Percentiles rank a stretch among this genome's conserved stretches.
Conservation (phyloP, 1,140 invertebrate genomes). For the Riptortus pedestris region DNA sequence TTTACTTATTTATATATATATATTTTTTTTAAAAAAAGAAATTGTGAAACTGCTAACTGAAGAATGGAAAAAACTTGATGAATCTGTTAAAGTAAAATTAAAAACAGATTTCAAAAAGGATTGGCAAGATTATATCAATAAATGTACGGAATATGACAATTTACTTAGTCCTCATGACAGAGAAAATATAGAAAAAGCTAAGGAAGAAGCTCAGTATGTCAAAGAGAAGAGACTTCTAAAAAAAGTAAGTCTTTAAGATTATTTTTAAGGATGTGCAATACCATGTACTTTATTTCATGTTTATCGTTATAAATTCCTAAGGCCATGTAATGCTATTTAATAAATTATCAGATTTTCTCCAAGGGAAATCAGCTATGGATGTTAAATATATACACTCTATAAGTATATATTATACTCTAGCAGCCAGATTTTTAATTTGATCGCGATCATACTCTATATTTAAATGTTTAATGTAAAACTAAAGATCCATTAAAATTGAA, state of each 20-base stretch:
- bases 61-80: conserved; percentile 16
- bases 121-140: conserved; percentile 7
- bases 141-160: conserved; percentile 5
- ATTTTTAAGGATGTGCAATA: too few relatives aligned
- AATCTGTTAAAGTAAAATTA: conserved; percentile 4
- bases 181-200: conserved; percentile 3
- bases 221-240: conserved; percentile 15
- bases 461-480: too few relatives aligned
- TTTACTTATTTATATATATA: background rate
- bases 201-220: background rate
- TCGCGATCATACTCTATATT: too few relatives aligned
- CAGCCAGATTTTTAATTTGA: background rate
- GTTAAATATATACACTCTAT: background rate
- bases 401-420: background rate
- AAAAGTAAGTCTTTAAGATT: background rate
- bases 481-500: too few relatives aligned
- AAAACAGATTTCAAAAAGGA: conserved; percentile 7
- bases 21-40: conserved; percentile 11
- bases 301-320: background rate
- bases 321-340: background rate
- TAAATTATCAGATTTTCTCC: background rate
- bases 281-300: too few relatives aligned
- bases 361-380: background rate
- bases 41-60: conserved; percentile 4
- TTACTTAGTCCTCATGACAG: conserved; percentile 11